Evolutionary conservation across 2,888 invertebrate species (phyloP), one percentile per base, ranked within the genome.

Genomic region (Caenorhabditis doughertyi): DNA sequence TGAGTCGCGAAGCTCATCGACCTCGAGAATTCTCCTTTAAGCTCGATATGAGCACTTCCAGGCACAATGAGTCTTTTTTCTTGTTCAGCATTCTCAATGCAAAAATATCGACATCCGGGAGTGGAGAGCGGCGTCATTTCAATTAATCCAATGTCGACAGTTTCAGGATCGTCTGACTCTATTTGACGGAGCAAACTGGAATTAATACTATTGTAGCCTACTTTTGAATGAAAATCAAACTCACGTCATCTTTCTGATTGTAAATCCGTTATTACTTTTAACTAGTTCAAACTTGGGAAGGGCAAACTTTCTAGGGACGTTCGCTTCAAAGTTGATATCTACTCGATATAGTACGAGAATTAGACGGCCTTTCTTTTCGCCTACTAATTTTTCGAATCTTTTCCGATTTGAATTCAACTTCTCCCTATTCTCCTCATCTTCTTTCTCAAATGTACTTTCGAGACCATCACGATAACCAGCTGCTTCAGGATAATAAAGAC

Each of bases 31-130:
- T 39, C 29, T 53, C 70, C 81, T 4, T 16, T 42, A 11, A 81
- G 4, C 21, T 76, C 74, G 9, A 81, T 70, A 42, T 81, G 81
- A n/a, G 81, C 81, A 25, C 64, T 70, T 39, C 81, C 81, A n/a
- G 81, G 81, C 0, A 74, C 74, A n/a, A 81, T 11, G 4, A 71
- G 44, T 9, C 21, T n/a, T 2, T 42, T 18, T 42, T 81, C 74
- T 0, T 13, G 2, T 13, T 56, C 29, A 18, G 11, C 2, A 0
- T 27, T 5, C 3, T 39, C 9, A 39, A 81, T 27, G 8, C 25
- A 35, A 16, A 18, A 81, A 39, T 70, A 58, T n/a, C 39, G 64
- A 8, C 51, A 53, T 11, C 81, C 81, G 16, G 81, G 81, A 2
- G 55, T n/a, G 5, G 53, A 23, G 44, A 79, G 21, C 3, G n/a